phyloP scores from a whole-genome alignment of 2,113 vertebrate genomes.

The Sprattus sprattus region DNA sequence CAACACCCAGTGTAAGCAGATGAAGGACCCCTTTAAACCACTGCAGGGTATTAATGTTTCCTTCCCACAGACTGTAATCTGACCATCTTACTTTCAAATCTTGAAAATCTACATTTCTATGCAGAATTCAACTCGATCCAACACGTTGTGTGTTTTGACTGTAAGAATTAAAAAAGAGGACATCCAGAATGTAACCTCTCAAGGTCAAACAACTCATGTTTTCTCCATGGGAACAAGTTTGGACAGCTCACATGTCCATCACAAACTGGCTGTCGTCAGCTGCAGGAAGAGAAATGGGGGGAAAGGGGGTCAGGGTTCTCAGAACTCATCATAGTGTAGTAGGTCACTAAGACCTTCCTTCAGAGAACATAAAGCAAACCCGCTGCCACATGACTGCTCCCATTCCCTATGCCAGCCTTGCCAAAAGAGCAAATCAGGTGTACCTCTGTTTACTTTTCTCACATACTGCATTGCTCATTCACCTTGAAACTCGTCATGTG shows the following conservation, averaged over 20 bases:
- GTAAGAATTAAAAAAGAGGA: background rate
- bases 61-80: background rate
- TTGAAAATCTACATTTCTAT: background rate
- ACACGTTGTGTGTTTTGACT: background rate
- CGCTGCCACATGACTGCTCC: background rate
- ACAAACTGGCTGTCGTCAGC: conserved; percentile 52
- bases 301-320: conserved; percentile 6
- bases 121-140: background rate
- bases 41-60: background rate
- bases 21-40: background rate
- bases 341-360: background rate
- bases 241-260: conserved; percentile 47
- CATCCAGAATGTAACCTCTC: background rate
- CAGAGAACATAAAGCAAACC: background rate
- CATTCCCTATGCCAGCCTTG: background rate
- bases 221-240: conserved; percentile 9
- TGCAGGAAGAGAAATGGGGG: conserved; percentile 19
- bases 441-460: conserved; percentile 37
- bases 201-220: background rate
- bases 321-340: background rate
- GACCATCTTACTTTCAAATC: background rate
- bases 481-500: conserved; percentile 34
- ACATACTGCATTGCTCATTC: background rate
- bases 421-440: conserved; percentile 16
- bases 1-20: background rate